phyloP scores from a whole-genome alignment of 1,140 invertebrate genomes.

The Neotoxoptera formosana region DNA sequence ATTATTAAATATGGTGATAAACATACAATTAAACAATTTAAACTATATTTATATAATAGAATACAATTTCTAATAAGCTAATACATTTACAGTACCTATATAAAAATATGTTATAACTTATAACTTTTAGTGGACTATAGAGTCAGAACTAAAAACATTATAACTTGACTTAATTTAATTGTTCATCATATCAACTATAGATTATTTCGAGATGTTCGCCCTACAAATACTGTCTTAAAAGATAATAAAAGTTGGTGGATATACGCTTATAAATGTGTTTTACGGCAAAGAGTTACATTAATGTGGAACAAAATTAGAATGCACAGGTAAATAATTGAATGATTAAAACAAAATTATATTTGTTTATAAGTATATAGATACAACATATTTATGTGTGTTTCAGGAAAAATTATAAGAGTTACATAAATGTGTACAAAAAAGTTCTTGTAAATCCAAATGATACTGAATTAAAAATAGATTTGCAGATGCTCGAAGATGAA shows the following conservation, averaged over 20 bases:
- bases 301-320: constrained; percentile 76
- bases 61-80: too few relatives aligned
- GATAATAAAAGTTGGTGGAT: constrained; percentile 74
- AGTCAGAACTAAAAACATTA: too few relatives aligned
- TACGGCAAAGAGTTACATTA: constrained; percentile 76
- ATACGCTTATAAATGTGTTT: constrained; percentile 76
- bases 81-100: too few relatives aligned
- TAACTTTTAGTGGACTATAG: too few relatives aligned
- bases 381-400: constrained; percentile 52
- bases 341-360: not conserved
- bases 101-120: too few relatives aligned
- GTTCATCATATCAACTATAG: constrained; percentile 62
- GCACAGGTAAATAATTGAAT: constrained; percentile 67
- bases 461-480: constrained; percentile 75
- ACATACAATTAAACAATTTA: not conserved
- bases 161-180: not conserved
- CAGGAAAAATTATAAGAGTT: constrained; percentile 74
- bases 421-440: constrained; percentile 77
- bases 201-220: constrained; percentile 68
- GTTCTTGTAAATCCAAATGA: constrained; percentile 76
- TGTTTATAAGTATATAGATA: not conserved
- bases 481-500: constrained; percentile 78
- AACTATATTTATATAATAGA: too few relatives aligned
- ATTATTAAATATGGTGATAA: not conserved
- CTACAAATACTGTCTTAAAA: constrained; percentile 64